Conservation (phyloP, 2,888 invertebrate species). For the Malachius bipustulatus region DNA sequence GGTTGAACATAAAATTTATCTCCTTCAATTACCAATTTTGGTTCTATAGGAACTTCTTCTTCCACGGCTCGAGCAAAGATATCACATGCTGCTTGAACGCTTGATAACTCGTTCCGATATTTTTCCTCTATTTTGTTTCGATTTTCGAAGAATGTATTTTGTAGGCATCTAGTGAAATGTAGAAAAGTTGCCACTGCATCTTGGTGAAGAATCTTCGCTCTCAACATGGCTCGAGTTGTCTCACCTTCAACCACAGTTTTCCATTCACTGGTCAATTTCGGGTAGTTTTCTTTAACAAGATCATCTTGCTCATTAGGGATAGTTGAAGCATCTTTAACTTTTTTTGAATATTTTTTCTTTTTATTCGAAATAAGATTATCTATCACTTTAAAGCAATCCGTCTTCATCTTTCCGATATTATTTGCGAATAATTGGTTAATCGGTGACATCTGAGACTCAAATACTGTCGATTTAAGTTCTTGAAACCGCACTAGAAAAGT, state of each 20-base stretch:
- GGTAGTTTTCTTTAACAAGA: conserved; percentile 28
- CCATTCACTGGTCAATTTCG: conserved; percentile 46
- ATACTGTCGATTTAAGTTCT: too few species aligned
- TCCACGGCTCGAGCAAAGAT: conserved; percentile 34
- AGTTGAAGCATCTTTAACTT: too few species aligned
- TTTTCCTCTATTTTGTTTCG: conserved; percentile 37
- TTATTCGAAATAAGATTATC: too few species aligned
- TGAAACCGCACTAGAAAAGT: too few species aligned
- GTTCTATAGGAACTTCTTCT: conserved; percentile 34
- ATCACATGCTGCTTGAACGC: conserved; percentile 32
- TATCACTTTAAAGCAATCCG: too few species aligned
- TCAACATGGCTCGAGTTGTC: conserved; percentile 38
- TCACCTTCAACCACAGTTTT: conserved; percentile 45
- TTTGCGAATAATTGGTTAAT: too few species aligned
- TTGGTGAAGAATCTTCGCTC: not conserved
- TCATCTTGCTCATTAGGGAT: too few species aligned
- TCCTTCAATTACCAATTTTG: conserved; percentile 34
- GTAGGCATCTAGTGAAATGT: conserved; percentile 37
- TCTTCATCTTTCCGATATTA: too few species aligned
- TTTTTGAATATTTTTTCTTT: too few species aligned
- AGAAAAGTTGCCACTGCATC: not conserved
- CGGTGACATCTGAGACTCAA: too few species aligned
- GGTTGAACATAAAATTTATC: conserved; percentile 34
- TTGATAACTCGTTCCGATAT: conserved; percentile 34
- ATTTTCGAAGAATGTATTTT: conserved; percentile 42